Evolutionary conservation across 2,888 invertebrate species (phyloP).

Genomic region (Imbricaverruca yamaguchii): DNA sequence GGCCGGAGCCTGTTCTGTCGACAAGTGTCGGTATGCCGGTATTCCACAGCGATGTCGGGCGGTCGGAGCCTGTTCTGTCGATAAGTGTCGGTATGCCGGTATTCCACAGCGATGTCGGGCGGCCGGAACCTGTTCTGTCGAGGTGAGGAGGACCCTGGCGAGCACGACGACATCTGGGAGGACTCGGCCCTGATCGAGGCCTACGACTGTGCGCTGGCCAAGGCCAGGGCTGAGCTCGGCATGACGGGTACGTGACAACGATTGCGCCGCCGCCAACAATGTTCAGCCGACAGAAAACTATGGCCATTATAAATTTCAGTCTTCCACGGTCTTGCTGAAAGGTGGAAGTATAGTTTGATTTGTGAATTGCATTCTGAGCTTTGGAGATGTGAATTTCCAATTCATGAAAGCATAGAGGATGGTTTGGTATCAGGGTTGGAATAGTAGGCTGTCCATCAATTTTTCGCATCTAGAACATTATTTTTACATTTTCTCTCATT

Average conservation of each 20-base stretch:
- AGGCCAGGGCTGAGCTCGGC: constrained; percentile 23
- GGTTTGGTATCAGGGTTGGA: too few relatives aligned
- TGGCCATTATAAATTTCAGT: background rate
- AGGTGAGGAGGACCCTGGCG: background rate
- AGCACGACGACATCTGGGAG: constrained; percentile 32
- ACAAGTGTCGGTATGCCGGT: background rate
- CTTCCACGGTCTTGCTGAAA: background rate
- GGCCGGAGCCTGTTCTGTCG: background rate
- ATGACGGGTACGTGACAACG: background rate
- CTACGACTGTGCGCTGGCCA: constrained; percentile 31
- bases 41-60: too few relatives aligned
- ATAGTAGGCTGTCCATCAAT: too few relatives aligned
- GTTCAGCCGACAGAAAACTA: background rate
- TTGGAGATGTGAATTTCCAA: background rate
- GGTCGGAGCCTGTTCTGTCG: too few relatives aligned
- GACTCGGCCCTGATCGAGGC: constrained; percentile 32
- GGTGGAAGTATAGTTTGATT: too few relatives aligned
- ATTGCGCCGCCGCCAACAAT: background rate
- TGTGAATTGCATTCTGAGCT: background rate
- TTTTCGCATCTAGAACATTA: too few relatives aligned
- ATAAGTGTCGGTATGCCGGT: background rate
- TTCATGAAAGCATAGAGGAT: background rate
- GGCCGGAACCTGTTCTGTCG: background rate
- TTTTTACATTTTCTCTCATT: too few relatives aligned
- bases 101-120: background rate